Conservation (phyloP, 2,113 vertebrate species). For the Spea multiplicata region DNA sequence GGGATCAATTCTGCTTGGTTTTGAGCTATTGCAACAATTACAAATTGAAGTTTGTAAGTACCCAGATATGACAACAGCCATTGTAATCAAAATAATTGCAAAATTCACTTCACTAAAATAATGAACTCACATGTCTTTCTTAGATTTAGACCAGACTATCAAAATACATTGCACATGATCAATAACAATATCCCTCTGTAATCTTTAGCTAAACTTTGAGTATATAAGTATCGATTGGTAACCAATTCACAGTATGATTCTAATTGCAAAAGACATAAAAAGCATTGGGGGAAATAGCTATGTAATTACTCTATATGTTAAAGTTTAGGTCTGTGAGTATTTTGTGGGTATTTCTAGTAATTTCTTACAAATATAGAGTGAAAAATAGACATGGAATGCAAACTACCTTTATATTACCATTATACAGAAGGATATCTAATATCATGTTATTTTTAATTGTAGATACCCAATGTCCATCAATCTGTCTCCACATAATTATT, state of each 20-base stretch:
- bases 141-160: too few species aligned
- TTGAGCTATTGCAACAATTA: too few species aligned
- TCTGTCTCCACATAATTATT: background rate
- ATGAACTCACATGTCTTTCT: too few species aligned
- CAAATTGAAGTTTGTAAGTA: too few species aligned
- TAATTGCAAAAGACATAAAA: background rate
- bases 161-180: too few species aligned
- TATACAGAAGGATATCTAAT: background rate
- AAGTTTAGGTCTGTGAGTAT: slow-evolving; percentile 22
- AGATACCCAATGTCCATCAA: background rate
- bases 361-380: background rate
- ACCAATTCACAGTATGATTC: background rate
- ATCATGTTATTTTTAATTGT: background rate
- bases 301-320: slow-evolving; percentile 6
- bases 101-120: too few species aligned
- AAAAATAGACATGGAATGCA: background rate
- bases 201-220: too few species aligned
- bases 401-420: slow-evolving; percentile 6
- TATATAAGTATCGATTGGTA: background rate
- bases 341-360: slow-evolving; percentile 10
- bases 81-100: too few species aligned
- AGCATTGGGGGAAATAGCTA: background rate
- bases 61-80: too few species aligned
- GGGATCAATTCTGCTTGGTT: too few species aligned
- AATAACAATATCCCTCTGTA: too few species aligned